These are phyloP conservation scores for Diabrotica undecimpunctata DNA, from an alignment of 1,140 invertebrate species.

Conservation along the genomic window DNA sequence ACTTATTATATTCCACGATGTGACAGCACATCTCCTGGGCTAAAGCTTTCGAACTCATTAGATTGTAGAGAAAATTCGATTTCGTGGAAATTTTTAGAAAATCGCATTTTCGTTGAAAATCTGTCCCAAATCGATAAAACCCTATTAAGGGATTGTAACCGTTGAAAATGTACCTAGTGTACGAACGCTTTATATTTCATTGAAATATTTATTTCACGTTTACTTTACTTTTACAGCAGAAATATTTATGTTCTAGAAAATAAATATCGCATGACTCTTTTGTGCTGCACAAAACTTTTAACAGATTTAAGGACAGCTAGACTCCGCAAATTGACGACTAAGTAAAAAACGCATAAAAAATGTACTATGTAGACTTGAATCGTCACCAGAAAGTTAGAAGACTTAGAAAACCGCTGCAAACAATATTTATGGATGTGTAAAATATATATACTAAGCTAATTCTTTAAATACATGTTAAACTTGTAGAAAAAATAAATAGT, in stretches of 20 bases:
- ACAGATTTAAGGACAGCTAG: no score
- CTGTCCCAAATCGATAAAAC: not conserved
- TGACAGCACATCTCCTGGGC: not conserved
- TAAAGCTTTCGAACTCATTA: not conserved
- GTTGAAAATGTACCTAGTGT: not conserved
- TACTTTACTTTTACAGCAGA: not conserved
- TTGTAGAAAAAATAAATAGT: no score
- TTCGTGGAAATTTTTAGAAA: slow-evolving; percentile 2
- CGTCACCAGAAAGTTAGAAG: no score
- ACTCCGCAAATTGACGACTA: no score
- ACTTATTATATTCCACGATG: no score
- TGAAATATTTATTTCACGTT: slow-evolving; percentile 3
- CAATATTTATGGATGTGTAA: no score
- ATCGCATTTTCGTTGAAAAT: not conserved
- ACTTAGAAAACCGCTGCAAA: no score
- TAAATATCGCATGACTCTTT: not conserved
- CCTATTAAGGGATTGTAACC: not conserved
- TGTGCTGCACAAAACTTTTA: no score
- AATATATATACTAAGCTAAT: no score
- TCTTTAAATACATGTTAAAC: no score
- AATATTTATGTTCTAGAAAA: not conserved
- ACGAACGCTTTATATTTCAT: not conserved
- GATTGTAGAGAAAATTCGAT: not conserved
- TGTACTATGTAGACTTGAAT: no score
- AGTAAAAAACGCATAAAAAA: no score